phyloP scores from a whole-genome alignment of 1,140 invertebrate genomes.

The Muscidifurax raptorellus region DNA sequence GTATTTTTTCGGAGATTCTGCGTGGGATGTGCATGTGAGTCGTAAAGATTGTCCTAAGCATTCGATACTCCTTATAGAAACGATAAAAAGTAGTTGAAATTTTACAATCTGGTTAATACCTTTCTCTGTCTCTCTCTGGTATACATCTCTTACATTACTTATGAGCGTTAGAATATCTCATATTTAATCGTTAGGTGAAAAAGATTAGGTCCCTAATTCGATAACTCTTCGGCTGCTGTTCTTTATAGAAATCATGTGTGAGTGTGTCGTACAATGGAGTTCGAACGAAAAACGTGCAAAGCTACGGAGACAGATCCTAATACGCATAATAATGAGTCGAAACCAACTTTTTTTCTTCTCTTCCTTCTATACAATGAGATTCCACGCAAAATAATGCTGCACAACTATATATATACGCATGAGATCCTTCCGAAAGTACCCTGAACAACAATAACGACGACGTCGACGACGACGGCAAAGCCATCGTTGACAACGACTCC shows the following conservation, averaged over 20 bases:
- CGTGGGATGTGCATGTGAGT: background rate
- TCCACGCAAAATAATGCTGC: background rate
- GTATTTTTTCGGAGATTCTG: background rate
- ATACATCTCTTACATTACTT: background rate
- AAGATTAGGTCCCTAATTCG: constrained; percentile 1
- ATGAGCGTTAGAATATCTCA: background rate
- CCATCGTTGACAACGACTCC: background rate
- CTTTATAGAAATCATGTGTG: background rate
- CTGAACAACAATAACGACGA: background rate
- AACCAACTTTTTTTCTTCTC: background rate
- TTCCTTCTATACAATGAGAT: background rate
- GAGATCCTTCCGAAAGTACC: background rate
- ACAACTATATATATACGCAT: background rate
- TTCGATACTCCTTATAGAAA: background rate
- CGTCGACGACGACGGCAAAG: background rate
- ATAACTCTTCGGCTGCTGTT: background rate
- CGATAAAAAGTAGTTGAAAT: background rate
- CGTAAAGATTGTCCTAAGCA: constrained; percentile 9
- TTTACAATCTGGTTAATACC: no score
- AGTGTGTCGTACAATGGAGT: background rate
- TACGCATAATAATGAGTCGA: background rate
- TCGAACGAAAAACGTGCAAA: background rate
- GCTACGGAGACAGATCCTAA: background rate
- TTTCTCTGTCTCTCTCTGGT: no score
- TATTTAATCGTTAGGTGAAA: background rate